Percentiles rank a stretch among this genome's conserved stretches.
Evolutionary conservation across 2,888 invertebrate species (phyloP).

Genomic region (Flabesymbios commensalis): DNA sequence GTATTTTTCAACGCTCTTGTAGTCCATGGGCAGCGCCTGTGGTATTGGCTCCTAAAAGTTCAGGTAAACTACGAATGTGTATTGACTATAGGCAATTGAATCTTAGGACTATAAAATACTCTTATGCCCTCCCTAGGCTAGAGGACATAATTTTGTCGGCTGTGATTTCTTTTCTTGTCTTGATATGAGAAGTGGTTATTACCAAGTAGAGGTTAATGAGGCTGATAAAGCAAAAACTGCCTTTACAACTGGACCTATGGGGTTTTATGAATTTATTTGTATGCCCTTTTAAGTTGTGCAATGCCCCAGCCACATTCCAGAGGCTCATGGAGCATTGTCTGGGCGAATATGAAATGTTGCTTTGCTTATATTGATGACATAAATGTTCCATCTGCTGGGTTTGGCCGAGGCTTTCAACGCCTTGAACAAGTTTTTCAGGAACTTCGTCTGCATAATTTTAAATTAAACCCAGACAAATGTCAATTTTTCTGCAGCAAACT

Average conservation of each 20-base stretch:
- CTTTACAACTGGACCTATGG: background rate
- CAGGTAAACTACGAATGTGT: background rate
- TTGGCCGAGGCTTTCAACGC: constrained; percentile 23
- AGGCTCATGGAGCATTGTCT: background rate
- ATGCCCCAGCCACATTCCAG: background rate
- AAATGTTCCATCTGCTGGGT: constrained; percentile 25
- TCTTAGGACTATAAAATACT: background rate
- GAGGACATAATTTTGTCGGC: background rate
- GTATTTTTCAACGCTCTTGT: background rate
- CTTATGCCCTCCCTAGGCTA: background rate
- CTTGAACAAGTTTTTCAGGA: constrained; percentile 21
- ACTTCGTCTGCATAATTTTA: constrained; percentile 14
- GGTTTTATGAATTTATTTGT: background rate
- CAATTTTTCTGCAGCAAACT: background rate
- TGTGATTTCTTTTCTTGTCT: background rate
- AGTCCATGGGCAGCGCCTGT: background rate
- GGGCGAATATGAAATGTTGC: too few species aligned
- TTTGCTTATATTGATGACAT: constrained; percentile 37
- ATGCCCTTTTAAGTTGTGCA: background rate
- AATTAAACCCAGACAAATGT: constrained; percentile 26
- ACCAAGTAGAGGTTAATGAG: background rate
- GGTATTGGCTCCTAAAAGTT: background rate
- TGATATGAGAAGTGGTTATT: background rate
- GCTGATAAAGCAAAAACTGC: background rate
- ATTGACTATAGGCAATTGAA: background rate